Evolutionary conservation across 1,140 invertebrate genomes (phyloP), one percentile per base, ranked within the genome.

Genomic region (Drosophila ambigua): DNA sequence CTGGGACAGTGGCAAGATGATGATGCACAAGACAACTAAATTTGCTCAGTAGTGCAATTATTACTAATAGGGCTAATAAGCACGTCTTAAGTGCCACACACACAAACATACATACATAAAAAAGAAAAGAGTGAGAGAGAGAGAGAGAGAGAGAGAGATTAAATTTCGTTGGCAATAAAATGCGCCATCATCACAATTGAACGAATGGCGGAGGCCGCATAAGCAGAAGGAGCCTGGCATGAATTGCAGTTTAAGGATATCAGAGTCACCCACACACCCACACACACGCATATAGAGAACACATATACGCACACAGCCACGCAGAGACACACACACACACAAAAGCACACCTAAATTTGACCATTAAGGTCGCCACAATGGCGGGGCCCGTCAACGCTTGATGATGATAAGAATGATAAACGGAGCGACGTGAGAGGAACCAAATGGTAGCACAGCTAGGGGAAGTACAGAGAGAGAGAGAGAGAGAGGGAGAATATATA

Each of bases 11-110:
- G 9, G 41, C 11, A 45, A 49, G 62, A 72, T 73, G 67, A 61
- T 73, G 58, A 64, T 80, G 72, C 52, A 64, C 48, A 66, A 77
- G 82, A 87, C 72, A 72, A 80, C 69, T 79, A 87, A 87, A 82
- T 87, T 88, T 85, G 72, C 82, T 87, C 82, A 39, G 82, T 79
- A 82, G 82, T 88, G 78, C 83, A 87, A 88, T 87, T 87, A 87
- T 87, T 87, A 72, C 83, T 87, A 87, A 87, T 87, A 87, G 83
- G 71, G 61, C 83, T 79, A 87, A 87, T 87, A 87, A 87, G 83
- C 82, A 85, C 74, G 69, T 85, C 78, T 67, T 78, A 82, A 85
- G 78, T 87, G 82, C 74, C 72, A 31, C 20, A 24, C 52, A 54
- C 28, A 45, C 48, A 4, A 28, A 20, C 43, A 11, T 35, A 11